Conservation (phyloP, 1,140 invertebrate species). For the Paralvinella palmiformis region DNA sequence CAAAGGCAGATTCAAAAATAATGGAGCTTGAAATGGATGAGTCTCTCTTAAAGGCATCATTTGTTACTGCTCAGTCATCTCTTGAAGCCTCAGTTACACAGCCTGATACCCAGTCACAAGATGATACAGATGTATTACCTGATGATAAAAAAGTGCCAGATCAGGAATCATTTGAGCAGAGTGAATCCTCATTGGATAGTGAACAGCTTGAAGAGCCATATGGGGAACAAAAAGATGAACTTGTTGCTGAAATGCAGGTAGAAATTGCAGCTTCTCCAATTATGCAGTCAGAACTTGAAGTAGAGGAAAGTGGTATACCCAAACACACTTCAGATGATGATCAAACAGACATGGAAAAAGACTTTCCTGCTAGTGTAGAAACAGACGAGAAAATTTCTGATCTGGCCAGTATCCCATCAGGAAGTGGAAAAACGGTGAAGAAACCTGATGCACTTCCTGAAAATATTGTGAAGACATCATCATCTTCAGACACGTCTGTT, state of each 20-base stretch:
- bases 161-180: slow-evolving; percentile 6
- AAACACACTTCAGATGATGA: not conserved
- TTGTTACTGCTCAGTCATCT: slow-evolving; percentile 13
- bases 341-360: not conserved
- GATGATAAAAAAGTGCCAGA: too few species aligned
- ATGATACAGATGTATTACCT: too few species aligned
- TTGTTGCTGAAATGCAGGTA: slow-evolving; percentile 12
- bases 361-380: not conserved
- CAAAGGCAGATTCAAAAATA: too few species aligned
- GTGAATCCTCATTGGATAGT: slow-evolving; percentile 10
- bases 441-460: slow-evolving; percentile 32
- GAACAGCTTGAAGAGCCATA: slow-evolving; percentile 13
- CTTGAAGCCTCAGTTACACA: slow-evolving; percentile 11
- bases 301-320: not conserved
- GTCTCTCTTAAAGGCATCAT: slow-evolving; percentile 20
- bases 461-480: slow-evolving; percentile 40
- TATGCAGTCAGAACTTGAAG: not conserved
- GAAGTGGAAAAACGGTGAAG: not conserved
- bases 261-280: slow-evolving; percentile 6
- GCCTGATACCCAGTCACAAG: too few species aligned
- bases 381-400: not conserved
- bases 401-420: not conserved
- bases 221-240: slow-evolving; percentile 2
- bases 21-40: too few species aligned
- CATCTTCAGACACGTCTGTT: slow-evolving; percentile 38